Evolutionary conservation across 2,797 vertebrate genomes (phyloP), one percentile per base, ranked within the genome.

Genomic region (Dendrocincla tyrannina): DNA sequence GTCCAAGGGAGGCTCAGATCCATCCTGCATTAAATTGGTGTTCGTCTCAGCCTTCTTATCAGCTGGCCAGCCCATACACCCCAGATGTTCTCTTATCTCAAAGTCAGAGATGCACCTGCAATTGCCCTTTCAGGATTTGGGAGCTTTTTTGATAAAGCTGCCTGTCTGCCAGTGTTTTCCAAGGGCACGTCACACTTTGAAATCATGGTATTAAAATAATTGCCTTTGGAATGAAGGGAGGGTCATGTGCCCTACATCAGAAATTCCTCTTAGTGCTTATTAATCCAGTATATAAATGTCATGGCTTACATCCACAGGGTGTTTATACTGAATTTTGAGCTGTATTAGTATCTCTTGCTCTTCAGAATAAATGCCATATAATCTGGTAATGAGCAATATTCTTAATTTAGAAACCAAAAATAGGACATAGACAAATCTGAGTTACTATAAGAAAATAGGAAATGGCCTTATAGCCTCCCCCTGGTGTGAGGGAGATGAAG

Each of bases 341-440:
- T 72, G n/a, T 47, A 80, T 88, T 81, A 62, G 64, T 94, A 80
- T 93, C 69, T 70, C 83, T 89, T 69, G 23, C 81, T 79, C 72
- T 85, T 91, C 85, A 80, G 78, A 94, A 94, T 96, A 95, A 95
- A 93, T 91, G 92, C 78, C 64, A 23, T 89, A 80, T 96, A 97
- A 95, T 96, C 95, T 87, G 62, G 81, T 96, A 94, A 93, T 93
- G 72, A 96, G 92, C 81, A 93, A 72, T 94, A 93, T 58, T 93
- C 82, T 92, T 88, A 70, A 95, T 95, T 94, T 94, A 93, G 87
- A 55, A 87, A 66, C 63, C 46, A 89, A 88, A 94, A 94, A 77
- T 88, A 89, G 86, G 84, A 68, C 58, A 35, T 19, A 69, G 82
- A 50, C 39, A 77, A 77, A 80, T 92, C 59, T 63, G 67, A 82